Percentiles rank a stretch among this genome's conserved stretches.
phyloP scores from a whole-genome alignment of 2,797 vertebrate genomes.

The Leucoraja ocellata region DNA sequence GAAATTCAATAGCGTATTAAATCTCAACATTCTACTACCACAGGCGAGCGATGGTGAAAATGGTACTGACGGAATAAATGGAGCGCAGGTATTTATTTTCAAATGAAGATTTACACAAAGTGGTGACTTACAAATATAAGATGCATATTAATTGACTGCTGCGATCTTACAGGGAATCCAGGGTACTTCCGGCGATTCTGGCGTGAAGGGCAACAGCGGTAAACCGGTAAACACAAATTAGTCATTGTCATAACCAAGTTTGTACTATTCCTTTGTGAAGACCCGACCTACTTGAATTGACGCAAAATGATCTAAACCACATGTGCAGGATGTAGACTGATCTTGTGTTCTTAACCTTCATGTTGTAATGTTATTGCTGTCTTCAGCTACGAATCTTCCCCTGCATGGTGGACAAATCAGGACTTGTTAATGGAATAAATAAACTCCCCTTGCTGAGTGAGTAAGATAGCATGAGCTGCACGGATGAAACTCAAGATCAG shows the following conservation, averaged over 20 bases:
- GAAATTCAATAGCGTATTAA: background rate
- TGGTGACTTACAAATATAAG: background rate
- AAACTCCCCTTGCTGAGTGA: background rate
- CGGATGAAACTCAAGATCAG: background rate
- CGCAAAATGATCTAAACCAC: too few species aligned
- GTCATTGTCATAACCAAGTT: background rate
- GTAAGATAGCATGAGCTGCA: background rate
- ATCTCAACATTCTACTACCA: background rate
- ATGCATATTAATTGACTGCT: background rate
- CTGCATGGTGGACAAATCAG: background rate
- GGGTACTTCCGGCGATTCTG: slow-evolving; percentile 58
- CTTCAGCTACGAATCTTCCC: background rate
- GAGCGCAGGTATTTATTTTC: slow-evolving; percentile 64
- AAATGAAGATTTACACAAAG: background rate
- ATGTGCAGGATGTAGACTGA: too few species aligned
- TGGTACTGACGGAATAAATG: slow-evolving; percentile 65
- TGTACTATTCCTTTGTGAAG: background rate
- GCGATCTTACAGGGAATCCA: slow-evolving; percentile 55
- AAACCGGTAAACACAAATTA: slow-evolving; percentile 50
- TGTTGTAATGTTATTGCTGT: background rate
- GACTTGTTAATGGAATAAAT: background rate
- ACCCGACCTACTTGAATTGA: background rate
- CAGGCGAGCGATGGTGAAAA: slow-evolving; percentile 68
- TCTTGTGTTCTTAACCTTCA: too few species aligned
- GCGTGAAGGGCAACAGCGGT: slow-evolving; percentile 61